Conservation (phyloP, 2,113 vertebrate genomes). For the Triplophysa tibetana region DNA sequence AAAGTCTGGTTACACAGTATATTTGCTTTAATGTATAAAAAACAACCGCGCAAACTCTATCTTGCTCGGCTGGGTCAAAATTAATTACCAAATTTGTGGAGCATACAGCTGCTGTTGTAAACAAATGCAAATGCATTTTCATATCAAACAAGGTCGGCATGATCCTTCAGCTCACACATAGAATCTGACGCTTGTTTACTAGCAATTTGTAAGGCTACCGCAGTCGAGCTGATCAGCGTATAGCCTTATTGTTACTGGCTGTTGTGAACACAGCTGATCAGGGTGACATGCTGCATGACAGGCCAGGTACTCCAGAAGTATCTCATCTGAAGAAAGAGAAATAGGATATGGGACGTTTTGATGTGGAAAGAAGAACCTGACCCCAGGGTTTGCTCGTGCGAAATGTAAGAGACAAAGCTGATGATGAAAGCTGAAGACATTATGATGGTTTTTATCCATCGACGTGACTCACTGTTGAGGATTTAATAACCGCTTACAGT, state of each 20-base stretch:
- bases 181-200: conserved; percentile 60
- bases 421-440: not conserved
- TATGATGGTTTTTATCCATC: not conserved
- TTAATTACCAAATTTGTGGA: conserved; percentile 74
- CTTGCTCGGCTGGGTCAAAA: conserved; percentile 70
- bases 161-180: conserved; percentile 48
- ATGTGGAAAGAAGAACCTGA: not conserved
- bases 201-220: conserved; percentile 55
- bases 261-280: not conserved
- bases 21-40: conserved; percentile 47
- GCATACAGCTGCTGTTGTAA: conserved; percentile 74
- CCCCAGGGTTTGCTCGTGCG: not conserved
- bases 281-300: not conserved
- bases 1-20: conserved; percentile 1
- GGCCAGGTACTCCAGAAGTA: not conserved
- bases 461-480: not conserved
- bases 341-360: not conserved
- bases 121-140: conserved; percentile 73
- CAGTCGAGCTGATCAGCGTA: conserved; percentile 55
- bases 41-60: conserved; percentile 47
- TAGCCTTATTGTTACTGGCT: not conserved
- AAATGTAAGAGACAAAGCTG: not conserved
- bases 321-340: not conserved
- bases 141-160: conserved; percentile 69
- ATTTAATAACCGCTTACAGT: not conserved